Percentiles rank a stretch among this genome's conserved stretches.
Conservation (phyloP, 2,113 vertebrate species). For the Phoenicopterus ruber region DNA sequence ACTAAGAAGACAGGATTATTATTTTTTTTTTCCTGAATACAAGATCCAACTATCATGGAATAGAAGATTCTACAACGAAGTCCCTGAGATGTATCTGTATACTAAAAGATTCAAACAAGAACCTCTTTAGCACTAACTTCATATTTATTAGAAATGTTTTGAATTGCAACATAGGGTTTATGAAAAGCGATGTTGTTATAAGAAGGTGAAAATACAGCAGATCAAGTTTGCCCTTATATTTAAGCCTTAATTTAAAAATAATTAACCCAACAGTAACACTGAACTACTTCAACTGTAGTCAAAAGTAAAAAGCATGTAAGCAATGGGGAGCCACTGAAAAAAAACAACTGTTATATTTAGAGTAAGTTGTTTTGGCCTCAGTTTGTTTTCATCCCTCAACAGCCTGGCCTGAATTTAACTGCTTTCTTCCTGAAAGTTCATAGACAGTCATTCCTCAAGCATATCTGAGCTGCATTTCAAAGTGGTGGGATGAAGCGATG, state of each 20-base stretch:
- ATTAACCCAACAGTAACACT: neutral
- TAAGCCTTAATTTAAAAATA: neutral
- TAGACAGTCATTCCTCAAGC: neutral
- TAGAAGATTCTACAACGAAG: neutral
- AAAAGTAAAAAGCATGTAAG: neutral
- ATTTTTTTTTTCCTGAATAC: neutral
- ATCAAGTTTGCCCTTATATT: neutral
- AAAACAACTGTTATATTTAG: neutral
- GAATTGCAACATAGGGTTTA: neutral
- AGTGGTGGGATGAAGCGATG: neutral
- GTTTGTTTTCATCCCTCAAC: neutral
- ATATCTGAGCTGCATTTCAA: neutral
- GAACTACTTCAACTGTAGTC: neutral
- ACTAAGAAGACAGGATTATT: neutral
- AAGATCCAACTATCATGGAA: neutral
- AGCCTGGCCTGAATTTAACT: neutral
- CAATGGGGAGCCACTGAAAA: neutral
- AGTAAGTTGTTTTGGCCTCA: neutral
- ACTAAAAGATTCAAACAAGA: constrained; percentile 43
- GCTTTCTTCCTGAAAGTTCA: neutral
- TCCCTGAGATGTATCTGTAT: constrained; percentile 37
- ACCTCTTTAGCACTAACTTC: constrained; percentile 29
- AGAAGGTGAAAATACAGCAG: constrained; percentile 32
- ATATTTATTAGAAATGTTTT: constrained; percentile 10
- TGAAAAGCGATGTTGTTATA: neutral